Conservation (phyloP, 2,888 invertebrate species). For the Fragum sueziense region DNA sequence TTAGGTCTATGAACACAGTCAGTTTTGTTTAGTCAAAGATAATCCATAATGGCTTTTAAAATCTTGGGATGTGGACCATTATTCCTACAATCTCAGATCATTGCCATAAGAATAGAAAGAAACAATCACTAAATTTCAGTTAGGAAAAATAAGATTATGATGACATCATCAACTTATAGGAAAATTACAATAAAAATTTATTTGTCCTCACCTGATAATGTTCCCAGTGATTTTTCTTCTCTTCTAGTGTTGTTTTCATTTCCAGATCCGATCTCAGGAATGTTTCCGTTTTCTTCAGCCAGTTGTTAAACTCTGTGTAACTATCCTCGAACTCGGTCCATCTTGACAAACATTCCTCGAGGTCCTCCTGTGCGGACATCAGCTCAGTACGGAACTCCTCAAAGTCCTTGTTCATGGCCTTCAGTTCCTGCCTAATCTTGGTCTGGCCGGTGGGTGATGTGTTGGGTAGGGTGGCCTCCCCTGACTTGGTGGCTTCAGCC, state of each 20-base stretch:
- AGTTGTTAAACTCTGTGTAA: conserved; percentile 90
- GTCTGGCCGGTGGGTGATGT: conserved; percentile 78
- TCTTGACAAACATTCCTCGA: conserved; percentile 91
- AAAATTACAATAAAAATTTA: no score
- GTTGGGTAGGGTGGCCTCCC: conserved; percentile 74
- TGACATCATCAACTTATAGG: no score
- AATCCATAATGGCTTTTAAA: no score
- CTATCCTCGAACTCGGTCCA: conserved; percentile 96
- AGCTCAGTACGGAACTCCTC: conserved; percentile 74
- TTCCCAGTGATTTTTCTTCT: conserved; percentile 94
- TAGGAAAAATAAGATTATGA: no score
- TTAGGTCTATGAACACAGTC: no score
- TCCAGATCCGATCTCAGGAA: conserved; percentile 91
- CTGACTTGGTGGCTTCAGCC: conserved; percentile 71
- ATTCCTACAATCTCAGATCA: no score
- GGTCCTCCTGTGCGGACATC: conserved; percentile 74
- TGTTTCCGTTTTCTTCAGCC: conserved; percentile 93
- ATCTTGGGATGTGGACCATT: no score
- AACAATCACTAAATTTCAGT: no score
- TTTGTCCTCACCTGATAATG: conserved; percentile 89
- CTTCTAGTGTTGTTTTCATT: conserved; percentile 92
- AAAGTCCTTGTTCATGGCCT: conserved; percentile 75
- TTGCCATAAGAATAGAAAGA: no score
- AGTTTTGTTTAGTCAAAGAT: no score
- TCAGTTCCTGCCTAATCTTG: conserved; percentile 77